These are phyloP conservation scores for Morpho helenor DNA, from an alignment of 2,888 invertebrate genomes.

Conservation along the genomic window DNA sequence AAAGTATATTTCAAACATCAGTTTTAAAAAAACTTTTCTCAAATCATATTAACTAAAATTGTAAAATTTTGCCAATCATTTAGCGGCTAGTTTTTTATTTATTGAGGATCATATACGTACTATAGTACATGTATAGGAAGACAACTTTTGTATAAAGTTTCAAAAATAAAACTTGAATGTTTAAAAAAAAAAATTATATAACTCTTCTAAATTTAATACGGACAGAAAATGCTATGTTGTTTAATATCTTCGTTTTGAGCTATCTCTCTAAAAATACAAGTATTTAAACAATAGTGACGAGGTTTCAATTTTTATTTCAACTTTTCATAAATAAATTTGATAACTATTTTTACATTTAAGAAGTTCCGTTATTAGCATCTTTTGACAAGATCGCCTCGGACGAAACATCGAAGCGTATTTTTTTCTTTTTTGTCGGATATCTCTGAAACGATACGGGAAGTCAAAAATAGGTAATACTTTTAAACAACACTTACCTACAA, in stretches of 20 bases:
- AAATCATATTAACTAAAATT: not conserved
- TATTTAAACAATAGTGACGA: slow-evolving; percentile 2
- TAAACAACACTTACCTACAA: not conserved
- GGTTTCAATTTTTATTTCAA: slow-evolving; percentile 5
- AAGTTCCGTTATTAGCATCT: slow-evolving; percentile 49
- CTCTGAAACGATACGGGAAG: slow-evolving; percentile 48
- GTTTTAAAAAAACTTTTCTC: too few species aligned
- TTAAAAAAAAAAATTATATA: slow-evolving; percentile 15
- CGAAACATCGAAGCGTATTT: slow-evolving; percentile 67
- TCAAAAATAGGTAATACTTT: slow-evolving; percentile 4
- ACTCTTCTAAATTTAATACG: slow-evolving; percentile 17
- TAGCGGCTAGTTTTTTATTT: not conserved
- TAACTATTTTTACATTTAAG: slow-evolving; percentile 14
- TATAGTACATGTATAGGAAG: slow-evolving; percentile 8
- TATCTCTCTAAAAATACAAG: too few species aligned
- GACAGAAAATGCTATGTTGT: slow-evolving; percentile 12
- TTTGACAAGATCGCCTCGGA: slow-evolving; percentile 57
- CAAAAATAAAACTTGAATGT: slow-evolving; percentile 18
- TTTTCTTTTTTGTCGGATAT: slow-evolving; percentile 61
- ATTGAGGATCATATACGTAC: not conserved
- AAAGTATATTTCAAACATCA: too few species aligned
- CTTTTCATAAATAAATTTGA: not conserved
- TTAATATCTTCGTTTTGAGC: slow-evolving; percentile 33
- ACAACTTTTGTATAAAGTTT: slow-evolving; percentile 7
- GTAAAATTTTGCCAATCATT: slow-evolving; percentile 5